These are phyloP conservation scores for Anhinga anhinga DNA, from an alignment of 2,113 vertebrate genomes.

Conservation along the genomic window DNA sequence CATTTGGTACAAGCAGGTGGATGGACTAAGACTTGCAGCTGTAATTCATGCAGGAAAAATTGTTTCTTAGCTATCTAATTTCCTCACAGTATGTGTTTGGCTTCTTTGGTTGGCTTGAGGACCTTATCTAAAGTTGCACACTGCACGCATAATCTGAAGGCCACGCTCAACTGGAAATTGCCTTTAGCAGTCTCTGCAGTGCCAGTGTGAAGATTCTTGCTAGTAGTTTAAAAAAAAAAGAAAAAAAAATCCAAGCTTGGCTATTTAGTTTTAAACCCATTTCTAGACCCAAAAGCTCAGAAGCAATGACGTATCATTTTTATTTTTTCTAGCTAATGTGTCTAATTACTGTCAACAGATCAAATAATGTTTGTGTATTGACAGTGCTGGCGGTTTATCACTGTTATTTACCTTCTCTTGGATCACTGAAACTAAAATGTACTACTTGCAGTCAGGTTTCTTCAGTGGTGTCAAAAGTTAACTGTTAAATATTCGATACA, in stretches of 20 bases:
- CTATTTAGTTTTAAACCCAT: not conserved
- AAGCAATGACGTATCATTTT: not conserved
- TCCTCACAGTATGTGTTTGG: not conserved
- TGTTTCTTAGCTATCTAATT: not conserved
- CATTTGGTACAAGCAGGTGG: not conserved
- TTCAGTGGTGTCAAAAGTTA: not conserved
- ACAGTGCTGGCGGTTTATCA: not conserved
- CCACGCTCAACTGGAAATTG: not conserved
- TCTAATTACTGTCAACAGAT: not conserved
- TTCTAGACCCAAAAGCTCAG: not conserved
- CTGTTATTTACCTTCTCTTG: not conserved
- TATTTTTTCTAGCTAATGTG: not conserved
- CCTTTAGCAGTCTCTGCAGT: not conserved
- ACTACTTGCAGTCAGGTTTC: constrained; percentile 10
- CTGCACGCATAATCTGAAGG: not conserved
- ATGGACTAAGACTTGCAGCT: not conserved
- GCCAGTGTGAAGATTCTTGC: not conserved
- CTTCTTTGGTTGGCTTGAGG: not conserved
- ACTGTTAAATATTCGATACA: not conserved
- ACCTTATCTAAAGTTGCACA: not conserved
- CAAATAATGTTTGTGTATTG: not conserved
- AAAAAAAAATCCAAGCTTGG: not conserved
- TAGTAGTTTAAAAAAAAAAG: not conserved
- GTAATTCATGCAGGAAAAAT: not conserved
- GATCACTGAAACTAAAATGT: not conserved